Evolutionary conservation across 2,113 vertebrate species (phyloP), one percentile per base, ranked within the genome.

Genomic region (Stomatorhinus ivindoensis): DNA sequence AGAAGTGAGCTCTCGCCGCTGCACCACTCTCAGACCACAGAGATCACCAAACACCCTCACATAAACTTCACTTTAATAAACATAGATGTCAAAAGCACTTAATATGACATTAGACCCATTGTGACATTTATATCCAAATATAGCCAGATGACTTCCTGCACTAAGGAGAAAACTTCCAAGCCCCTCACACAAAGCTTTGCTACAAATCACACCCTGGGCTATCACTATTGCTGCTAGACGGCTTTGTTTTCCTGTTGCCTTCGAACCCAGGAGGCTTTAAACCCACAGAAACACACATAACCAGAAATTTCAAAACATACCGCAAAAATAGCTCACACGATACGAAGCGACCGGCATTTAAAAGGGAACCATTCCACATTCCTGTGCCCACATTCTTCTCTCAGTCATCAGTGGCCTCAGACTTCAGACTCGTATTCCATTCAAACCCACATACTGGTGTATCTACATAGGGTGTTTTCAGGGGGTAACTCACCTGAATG

Each of bases 401-500:
- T 69, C 61, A 4, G n/a, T 10, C 61, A 27, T 31, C n/a, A 27
- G 61, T 31, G 61, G 61, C 1, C 27, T 65, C n/a, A 76, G 2
- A 39, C 69, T 76, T 76, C 73, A 76, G 4, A 8, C 15, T 80
- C 31, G 19, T 11, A 19, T 76, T 15, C 69, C 15, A 76, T 76
- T 39, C 13, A 39, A 76, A 39, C 13, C 73, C 35, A 80, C 35
- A 80, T 80, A 39, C 17, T 17, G 9, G n/a, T 69, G 61, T 13
- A 69, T 69, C 61, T 31, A 27, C 61, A 69, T 27, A 27, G 61
- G 61, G 61, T 27, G n/a, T 3, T 31, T 69, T 31, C 4, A 31
- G 61, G n/a, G 10, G 61, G n/a, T 31, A 69, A 31, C n/a, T 61
- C 13, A 99, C 98, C 98, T 99, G 98, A 94, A 99, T 99, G 61